A percentile compares a stretch with the other conserved stretches of the same genome.
Conservation (phyloP, 2,113 vertebrate genomes). For the Chloropsis hardwickii region DNA sequence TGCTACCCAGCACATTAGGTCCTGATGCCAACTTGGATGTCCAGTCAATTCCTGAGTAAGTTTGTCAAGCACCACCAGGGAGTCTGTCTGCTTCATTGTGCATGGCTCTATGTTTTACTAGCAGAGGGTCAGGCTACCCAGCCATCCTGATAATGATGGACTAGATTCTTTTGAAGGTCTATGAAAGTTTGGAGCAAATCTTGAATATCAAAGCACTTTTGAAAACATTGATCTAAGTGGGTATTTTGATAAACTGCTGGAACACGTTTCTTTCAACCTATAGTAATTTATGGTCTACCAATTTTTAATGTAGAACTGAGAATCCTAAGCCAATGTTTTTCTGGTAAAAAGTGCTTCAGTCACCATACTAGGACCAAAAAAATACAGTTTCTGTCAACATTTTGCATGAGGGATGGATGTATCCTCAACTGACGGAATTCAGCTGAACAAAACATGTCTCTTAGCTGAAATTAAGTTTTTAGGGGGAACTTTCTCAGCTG, state of each 20-base stretch:
- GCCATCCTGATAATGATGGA: not conserved
- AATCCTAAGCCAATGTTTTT: not conserved
- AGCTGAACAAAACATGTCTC: not conserved
- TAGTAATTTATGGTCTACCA: not conserved
- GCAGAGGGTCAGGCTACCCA: not conserved
- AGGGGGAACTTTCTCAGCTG: not conserved
- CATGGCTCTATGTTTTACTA: not conserved
- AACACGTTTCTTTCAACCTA: not conserved
- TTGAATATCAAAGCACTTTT: not conserved
- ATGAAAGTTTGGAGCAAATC: not conserved
- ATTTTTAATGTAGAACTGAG: not conserved
- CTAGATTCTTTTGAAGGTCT: not conserved
- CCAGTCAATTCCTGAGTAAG: accelerated
- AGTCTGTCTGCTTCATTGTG: not conserved
- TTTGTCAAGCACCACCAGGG: not conserved
- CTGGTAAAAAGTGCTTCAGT: not conserved
- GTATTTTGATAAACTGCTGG: not conserved
- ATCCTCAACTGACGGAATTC: not conserved
- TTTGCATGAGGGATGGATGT: not conserved
- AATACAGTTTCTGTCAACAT: not conserved
- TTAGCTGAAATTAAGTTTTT: not conserved
- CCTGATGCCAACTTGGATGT: not conserved
- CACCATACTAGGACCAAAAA: not conserved
- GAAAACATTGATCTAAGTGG: not conserved
- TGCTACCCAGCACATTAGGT: accelerated